Conservation (phyloP, 2,113 vertebrate genomes). For the Gasterosteus nipponicus region DNA sequence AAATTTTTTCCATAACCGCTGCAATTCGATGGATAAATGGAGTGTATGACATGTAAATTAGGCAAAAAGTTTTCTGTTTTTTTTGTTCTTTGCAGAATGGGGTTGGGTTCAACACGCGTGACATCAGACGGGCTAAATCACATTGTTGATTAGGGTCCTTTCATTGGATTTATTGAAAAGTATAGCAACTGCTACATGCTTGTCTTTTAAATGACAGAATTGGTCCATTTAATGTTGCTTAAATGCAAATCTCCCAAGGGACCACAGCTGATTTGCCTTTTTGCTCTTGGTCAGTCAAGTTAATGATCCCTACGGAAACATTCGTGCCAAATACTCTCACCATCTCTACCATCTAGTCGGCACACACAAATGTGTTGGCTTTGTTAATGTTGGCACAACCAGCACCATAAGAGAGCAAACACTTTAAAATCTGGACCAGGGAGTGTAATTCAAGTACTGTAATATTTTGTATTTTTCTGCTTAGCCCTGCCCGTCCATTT, state of each 20-base stretch:
- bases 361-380: not conserved
- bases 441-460: not conserved
- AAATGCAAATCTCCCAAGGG: not conserved
- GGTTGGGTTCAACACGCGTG: no score
- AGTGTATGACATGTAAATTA: slow-evolving; percentile 5
- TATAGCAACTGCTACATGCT: not conserved
- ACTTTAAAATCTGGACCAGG: not conserved
- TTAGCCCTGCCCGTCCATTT: slow-evolving; percentile 10
- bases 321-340: not conserved
- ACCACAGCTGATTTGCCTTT: not conserved
- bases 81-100: not conserved
- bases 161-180: no score
- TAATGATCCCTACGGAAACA: not conserved
- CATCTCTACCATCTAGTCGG: not conserved
- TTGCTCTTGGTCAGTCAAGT: not conserved
- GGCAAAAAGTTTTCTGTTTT: not conserved
- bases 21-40: slow-evolving; percentile 12
- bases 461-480: slow-evolving; percentile 8
- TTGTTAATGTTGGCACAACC: not conserved
- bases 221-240: not conserved
- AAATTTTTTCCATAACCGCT: slow-evolving; percentile 22
- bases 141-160: no score
- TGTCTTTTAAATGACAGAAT: not conserved
- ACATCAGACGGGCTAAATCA: not conserved
- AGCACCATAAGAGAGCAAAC: not conserved